Conservation (phyloP, 2,888 invertebrate species). For the Iphiclides podalirius region DNA sequence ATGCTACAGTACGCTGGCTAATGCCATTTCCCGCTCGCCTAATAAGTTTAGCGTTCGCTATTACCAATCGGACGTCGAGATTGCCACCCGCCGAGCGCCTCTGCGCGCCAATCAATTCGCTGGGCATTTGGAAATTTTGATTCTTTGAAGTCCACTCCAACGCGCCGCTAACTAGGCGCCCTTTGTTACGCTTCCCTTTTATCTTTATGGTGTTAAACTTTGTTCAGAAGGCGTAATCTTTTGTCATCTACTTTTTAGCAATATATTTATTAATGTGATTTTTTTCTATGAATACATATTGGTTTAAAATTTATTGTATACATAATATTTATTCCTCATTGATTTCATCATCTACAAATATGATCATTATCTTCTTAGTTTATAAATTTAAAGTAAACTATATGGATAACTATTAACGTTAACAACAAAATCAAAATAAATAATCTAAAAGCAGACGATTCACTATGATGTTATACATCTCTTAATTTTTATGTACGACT, state of each 20-base stretch:
- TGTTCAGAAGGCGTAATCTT: neutral
- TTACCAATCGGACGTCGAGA: constrained; percentile 74
- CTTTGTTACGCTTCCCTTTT: neutral
- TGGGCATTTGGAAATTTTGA: constrained; percentile 73
- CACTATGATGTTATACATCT: too few relatives aligned
- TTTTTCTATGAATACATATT: too few relatives aligned
- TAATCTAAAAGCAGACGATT: too few relatives aligned
- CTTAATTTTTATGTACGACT: too few relatives aligned
- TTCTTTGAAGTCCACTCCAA: constrained; percentile 62
- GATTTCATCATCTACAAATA: too few relatives aligned
- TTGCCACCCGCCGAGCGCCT: constrained; percentile 58
- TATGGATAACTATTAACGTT: too few relatives aligned
- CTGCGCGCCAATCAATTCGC: constrained; percentile 74
- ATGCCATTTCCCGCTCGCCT: constrained; percentile 77
- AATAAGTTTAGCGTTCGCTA: constrained; percentile 79
- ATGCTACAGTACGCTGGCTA: constrained; percentile 62
- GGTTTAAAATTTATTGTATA: too few relatives aligned
- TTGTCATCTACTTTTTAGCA: constrained; percentile 32
- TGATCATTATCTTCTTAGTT: too few relatives aligned
- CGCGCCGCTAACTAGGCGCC: constrained; percentile 46
- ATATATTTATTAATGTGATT: too few relatives aligned
- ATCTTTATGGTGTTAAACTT: neutral
- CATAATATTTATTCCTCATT: too few relatives aligned
- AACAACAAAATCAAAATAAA: too few relatives aligned
- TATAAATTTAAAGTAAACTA: too few relatives aligned